Base-by-base conservation (phyloP, 2,797 vertebrate species). In the Glossophaga mutica region DNA sequence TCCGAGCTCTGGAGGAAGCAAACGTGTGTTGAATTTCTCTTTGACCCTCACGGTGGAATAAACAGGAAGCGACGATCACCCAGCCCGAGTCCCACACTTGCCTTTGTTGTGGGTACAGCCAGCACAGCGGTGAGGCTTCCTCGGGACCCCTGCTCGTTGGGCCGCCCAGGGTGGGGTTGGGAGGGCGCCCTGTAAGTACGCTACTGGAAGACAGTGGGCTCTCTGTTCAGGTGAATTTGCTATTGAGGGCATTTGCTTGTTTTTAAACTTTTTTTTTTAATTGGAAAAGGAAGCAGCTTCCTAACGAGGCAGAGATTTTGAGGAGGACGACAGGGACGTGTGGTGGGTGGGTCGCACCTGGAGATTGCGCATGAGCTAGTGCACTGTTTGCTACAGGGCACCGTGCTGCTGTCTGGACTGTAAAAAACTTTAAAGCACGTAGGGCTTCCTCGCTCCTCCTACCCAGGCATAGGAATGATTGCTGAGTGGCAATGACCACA, bases 51-150 rank as follows among this genome's bases (percentile, higher is more conserved):
- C 44, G 3, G 9, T 85, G 90, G 93, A 85, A 96, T 87, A 94
- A 96, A 90, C 96, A 95, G 97, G 96, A 97, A 98, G 86, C 71
- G 14, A 59, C 34, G 50, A 73, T 42, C 18, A 81, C 87, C 90
- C 94, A 50, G 52, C 34, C 77, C 26, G 88, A 90, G 32, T 92
- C 50, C 32, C 57, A 89, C 92, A 84, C 62, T 97, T 91, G 48
- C 42, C 24, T 93, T 95, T 93, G 94, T 94, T 46, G 78, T 44
- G 91, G 83, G 88, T 70, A 87, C 57, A 73, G 70, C 19, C 50
- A 0, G 37, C 62, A 1, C n/a, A 0, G 62, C 22, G 55, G 9
- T 10, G 67, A 81, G 92, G 91, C 73, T 79, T 55, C 46, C 55
- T 4, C 3, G 44, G 70, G 65, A 57, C 34, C 87, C 74, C 70